Conservation (phyloP, 92 coral and sea anemone genomes). For the Muricea muricata region DNA sequence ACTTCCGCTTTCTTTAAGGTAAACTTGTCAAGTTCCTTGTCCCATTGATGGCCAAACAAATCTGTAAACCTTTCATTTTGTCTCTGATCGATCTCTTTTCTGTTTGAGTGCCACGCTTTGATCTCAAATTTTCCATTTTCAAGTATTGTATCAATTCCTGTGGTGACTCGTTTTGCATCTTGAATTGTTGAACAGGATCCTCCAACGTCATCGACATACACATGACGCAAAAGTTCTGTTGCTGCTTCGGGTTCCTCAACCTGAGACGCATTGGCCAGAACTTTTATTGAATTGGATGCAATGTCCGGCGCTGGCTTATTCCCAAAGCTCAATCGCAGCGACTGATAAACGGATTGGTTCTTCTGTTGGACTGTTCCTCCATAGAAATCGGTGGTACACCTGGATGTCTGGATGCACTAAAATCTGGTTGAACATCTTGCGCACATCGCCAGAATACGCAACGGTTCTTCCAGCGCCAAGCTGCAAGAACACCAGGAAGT, state of each 20-base stretch:
- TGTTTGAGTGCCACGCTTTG: conserved; percentile 14
- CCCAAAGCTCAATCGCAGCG: conserved; percentile 65
- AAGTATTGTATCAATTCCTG: conserved; percentile 61
- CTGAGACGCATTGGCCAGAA: conserved; percentile 57
- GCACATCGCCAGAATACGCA: conserved; percentile 47
- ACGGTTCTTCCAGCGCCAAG: neutral
- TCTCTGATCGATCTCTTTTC: neutral
- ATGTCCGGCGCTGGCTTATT: conserved; percentile 78
- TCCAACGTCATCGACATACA: conserved; percentile 67
- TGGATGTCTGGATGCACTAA: conserved; percentile 69
- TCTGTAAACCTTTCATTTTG: neutral
- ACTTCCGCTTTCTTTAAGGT: neutral
- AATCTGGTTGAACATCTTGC: conserved; percentile 72
- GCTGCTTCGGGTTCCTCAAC: conserved; percentile 61
- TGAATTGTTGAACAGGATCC: conserved; percentile 47
- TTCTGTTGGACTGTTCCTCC: conserved; percentile 51
- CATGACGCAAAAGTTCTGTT: conserved; percentile 56
- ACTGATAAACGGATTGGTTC: conserved; percentile 68
- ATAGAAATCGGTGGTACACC: conserved; percentile 72
- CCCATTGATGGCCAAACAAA: neutral
- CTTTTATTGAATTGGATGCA: conserved; percentile 55
- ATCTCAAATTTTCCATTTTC: neutral
- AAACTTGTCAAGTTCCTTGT: neutral
- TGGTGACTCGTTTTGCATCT: conserved; percentile 56
- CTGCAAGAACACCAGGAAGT: conserved; percentile 54